A percentile compares a stretch with the other conserved stretches of the same genome.
These are phyloP conservation scores for Rhyzopertha dominica DNA, from an alignment of 1,140 invertebrate genomes.

Conservation along the genomic window DNA sequence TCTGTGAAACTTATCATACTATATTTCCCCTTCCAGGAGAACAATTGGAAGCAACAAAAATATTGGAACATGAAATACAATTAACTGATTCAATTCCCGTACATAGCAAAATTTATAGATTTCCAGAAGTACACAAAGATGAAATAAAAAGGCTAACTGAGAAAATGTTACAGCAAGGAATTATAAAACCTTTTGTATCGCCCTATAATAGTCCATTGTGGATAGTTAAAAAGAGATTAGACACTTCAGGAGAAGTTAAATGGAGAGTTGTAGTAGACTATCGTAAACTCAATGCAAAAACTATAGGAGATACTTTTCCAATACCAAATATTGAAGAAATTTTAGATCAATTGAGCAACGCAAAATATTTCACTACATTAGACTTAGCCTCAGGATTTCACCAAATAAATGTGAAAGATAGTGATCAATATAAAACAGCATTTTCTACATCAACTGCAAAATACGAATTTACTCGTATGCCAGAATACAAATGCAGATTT, in stretches of 20 bases:
- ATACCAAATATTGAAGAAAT: conserved; percentile 50
- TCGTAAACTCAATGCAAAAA: conserved; percentile 38
- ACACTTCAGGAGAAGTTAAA: conserved; percentile 28
- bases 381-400: conserved; percentile 50
- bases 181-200: conserved; percentile 14
- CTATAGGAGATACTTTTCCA: conserved; percentile 44
- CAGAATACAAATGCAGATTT: conserved; percentile 39
- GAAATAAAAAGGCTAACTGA: conserved; percentile 44
- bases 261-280: conserved; percentile 43
- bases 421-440: conserved; percentile 47
- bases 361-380: conserved; percentile 48
- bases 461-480: conserved; percentile 39
- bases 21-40: conserved; percentile 30
- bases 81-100: conserved; percentile 28
- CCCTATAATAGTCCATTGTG: conserved; percentile 9
- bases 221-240: conserved; percentile 30
- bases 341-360: conserved; percentile 45
- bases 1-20: conserved; percentile 26
- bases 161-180: conserved; percentile 43
- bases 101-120: conserved; percentile 36
- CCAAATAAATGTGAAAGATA: conserved; percentile 45
- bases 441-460: conserved; percentile 41
- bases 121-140: conserved; percentile 39
- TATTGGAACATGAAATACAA: conserved; percentile 32
- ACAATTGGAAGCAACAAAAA: conserved; percentile 18